Conservation (phyloP, 2,888 invertebrate genomes). For the Sisyra nigra region DNA sequence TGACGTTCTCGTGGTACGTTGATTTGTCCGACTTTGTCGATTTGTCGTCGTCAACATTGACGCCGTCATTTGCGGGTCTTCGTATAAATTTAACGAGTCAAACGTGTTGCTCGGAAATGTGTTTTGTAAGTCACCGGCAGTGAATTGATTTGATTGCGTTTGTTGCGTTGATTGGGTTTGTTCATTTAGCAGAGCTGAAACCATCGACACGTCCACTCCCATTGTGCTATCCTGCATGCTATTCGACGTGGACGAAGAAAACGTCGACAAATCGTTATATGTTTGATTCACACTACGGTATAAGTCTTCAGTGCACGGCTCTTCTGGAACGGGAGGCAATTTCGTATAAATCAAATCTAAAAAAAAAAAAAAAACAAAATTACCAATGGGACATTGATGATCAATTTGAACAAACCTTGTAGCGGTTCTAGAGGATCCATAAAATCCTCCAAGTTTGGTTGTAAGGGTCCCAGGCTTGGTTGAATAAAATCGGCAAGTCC, state of each 20-base stretch:
- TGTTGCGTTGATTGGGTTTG: no score
- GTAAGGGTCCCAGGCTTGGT: slow-evolving; percentile 90
- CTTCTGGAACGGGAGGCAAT: slow-evolving; percentile 44
- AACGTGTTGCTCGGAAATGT: no score
- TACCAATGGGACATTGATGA: neutral
- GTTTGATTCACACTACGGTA: slow-evolving; percentile 14
- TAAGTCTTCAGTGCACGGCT: slow-evolving; percentile 20
- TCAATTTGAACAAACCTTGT: slow-evolving; percentile 37
- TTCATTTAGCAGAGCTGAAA: no score
- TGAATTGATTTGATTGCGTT: no score
- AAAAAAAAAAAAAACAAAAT: neutral
- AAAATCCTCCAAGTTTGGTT: slow-evolving; percentile 92
- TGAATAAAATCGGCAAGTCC: slow-evolving; percentile 94
- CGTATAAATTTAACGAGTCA: no score
- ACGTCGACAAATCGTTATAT: slow-evolving; percentile 17
- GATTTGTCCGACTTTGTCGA: slow-evolving; percentile 14
- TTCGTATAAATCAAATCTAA: slow-evolving; percentile 18
- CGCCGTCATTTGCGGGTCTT: neutral
- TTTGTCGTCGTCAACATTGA: slow-evolving; percentile 6
- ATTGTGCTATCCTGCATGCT: neutral
- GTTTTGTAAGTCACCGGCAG: no score
- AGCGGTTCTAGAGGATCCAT: slow-evolving; percentile 81
- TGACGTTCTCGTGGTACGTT: slow-evolving; percentile 10
- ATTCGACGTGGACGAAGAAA: slow-evolving; percentile 11
- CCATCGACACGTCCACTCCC: no score